Percentiles rank a stretch among this genome's conserved stretches.
Conservation (phyloP, 2,888 invertebrate species). For the Nomada fabriciana region DNA sequence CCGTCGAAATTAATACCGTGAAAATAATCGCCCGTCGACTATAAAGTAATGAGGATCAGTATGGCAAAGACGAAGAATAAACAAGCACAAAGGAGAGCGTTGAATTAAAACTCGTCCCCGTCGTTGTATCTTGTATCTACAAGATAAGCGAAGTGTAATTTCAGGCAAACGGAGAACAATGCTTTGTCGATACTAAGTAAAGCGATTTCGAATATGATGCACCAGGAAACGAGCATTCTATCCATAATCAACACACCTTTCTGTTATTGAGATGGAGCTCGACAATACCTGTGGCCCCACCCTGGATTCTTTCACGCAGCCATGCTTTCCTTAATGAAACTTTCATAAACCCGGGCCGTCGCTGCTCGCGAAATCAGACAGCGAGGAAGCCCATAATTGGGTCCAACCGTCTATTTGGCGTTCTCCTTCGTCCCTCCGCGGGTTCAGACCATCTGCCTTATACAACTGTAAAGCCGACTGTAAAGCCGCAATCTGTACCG, state of each 20-base stretch:
- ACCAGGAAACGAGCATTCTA: not conserved
- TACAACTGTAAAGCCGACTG: not conserved
- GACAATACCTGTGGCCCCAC: slow-evolving; percentile 29
- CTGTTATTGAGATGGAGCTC: not conserved
- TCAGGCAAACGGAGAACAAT: slow-evolving; percentile 13
- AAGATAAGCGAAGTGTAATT: slow-evolving; percentile 3
- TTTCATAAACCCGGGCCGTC: slow-evolving; percentile 17
- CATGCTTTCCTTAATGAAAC: slow-evolving; percentile 43
- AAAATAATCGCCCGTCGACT: not conserved
- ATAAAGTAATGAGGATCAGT: slow-evolving; percentile 5
- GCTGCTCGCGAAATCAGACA: slow-evolving; percentile 20
- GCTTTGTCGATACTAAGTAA: slow-evolving; percentile 32
- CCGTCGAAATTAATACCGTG: not conserved
- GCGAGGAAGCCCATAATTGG: slow-evolving; percentile 17
- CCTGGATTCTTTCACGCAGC: slow-evolving; percentile 35
- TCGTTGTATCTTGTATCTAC: not conserved
- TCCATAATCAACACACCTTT: slow-evolving; percentile 30
- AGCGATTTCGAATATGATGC: slow-evolving; percentile 2
- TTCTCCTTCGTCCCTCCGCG: not conserved
- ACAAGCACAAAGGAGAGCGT: not conserved
- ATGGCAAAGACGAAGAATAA: not conserved
- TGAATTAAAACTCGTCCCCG: not conserved
- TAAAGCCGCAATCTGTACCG: not conserved
- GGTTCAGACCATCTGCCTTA: slow-evolving; percentile 6
- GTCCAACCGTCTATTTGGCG: slow-evolving; percentile 15